These are phyloP conservation scores for Hydrozoanthus tunicans DNA, from an alignment of 64 coral and sea anemone species.

Conservation along the genomic window DNA sequence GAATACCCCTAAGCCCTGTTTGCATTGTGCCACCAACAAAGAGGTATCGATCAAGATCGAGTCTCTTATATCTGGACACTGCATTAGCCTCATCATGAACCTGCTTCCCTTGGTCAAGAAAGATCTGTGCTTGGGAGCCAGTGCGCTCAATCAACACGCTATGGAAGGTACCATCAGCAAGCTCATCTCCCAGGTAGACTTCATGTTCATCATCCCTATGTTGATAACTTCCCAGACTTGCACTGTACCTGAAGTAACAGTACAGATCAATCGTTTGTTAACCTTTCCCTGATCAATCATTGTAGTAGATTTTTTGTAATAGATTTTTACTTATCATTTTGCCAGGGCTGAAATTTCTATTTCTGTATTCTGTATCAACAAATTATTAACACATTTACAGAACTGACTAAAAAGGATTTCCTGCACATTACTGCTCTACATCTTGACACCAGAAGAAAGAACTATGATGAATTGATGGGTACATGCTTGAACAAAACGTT, in stretches of 20 bases:
- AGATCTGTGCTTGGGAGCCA: background rate
- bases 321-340: no score
- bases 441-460: no score
- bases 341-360: no score
- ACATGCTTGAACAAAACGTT: no score
- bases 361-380: no score
- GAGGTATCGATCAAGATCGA: conserved; percentile 13
- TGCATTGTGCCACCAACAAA: conserved; percentile 48
- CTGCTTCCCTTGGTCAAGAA: conserved; percentile 3
- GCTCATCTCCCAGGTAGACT: conserved; percentile 43
- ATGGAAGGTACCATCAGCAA: conserved; percentile 43
- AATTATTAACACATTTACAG: no score
- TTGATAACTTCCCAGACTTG: conserved; percentile 42
- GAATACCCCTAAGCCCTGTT: background rate
- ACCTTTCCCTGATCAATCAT: no score
- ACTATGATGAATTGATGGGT: no score
- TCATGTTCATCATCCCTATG: conserved; percentile 11
- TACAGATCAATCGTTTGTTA: no score
- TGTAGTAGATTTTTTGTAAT: no score
- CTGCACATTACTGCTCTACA: no score
- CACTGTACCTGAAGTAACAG: conserved; percentile 14
- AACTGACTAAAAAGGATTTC: no score
- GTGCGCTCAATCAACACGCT: conserved; percentile 8
- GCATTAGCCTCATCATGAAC: conserved; percentile 34
- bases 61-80: conserved; percentile 25